A percentile compares a stretch with the other conserved stretches of the same genome.
These are phyloP conservation scores for Ecdyonurus torrentis DNA, from an alignment of 2,888 invertebrate species.

Conservation along the genomic window DNA sequence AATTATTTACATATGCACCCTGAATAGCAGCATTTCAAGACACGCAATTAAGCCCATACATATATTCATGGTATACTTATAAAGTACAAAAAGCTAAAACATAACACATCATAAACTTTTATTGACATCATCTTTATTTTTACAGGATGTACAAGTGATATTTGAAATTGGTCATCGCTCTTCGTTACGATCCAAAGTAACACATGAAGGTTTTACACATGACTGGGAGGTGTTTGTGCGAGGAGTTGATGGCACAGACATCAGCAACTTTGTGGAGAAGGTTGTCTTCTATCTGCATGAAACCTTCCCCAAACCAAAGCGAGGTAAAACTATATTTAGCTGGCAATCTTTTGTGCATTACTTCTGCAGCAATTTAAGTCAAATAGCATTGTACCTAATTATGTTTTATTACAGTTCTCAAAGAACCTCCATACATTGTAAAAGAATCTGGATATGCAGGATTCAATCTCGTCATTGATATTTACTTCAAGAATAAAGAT, in stretches of 20 bases:
- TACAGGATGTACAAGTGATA: constrained; percentile 47
- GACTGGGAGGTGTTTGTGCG: constrained; percentile 94
- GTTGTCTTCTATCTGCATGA: constrained; percentile 76
- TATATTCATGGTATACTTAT: too few relatives aligned
- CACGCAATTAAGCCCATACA: too few relatives aligned
- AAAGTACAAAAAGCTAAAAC: too few relatives aligned
- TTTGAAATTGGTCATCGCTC: constrained; percentile 90
- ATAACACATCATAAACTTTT: background rate
- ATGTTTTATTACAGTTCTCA: constrained; percentile 48
- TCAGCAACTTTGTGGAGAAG: constrained; percentile 83
- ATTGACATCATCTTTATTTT: background rate
- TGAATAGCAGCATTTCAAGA: too few relatives aligned
- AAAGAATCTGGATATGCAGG: constrained; percentile 95
- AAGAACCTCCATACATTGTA: constrained; percentile 78
- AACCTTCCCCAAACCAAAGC: constrained; percentile 79
- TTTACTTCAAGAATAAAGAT: constrained; percentile 74
- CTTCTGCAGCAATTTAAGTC: too few relatives aligned
- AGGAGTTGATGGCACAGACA: constrained; percentile 71
- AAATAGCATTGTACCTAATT: constrained; percentile 4
- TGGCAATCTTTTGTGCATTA: too few relatives aligned
- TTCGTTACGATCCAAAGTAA: constrained; percentile 57
- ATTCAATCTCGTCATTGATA: constrained; percentile 76
- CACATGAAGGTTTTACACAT: constrained; percentile 85
- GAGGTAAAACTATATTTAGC: constrained; percentile 40
- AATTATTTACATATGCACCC: too few relatives aligned